These are phyloP conservation scores for Coptodon bakossiorum DNA, from an alignment of 2,113 vertebrate species.

Conservation along the genomic window DNA sequence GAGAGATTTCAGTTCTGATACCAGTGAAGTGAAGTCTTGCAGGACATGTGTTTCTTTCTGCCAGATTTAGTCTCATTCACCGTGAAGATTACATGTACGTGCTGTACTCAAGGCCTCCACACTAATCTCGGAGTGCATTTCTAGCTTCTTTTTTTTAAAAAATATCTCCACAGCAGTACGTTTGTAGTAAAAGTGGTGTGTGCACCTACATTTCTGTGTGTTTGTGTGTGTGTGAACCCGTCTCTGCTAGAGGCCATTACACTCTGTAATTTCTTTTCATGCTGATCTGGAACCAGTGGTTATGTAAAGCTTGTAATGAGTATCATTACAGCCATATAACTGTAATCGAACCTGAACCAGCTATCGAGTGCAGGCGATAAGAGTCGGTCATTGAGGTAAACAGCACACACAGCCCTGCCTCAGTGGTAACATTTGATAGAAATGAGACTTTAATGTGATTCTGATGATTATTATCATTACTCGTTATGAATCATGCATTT, in stretches of 20 bases:
- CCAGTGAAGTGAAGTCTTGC: not conserved
- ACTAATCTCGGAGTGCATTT: not conserved
- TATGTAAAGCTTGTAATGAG: slow-evolving; percentile 19
- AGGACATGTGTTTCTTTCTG: not conserved
- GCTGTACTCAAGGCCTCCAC: not conserved
- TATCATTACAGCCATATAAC: not conserved
- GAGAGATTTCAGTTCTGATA: not conserved
- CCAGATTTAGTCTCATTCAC: not conserved
- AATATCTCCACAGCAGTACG: not conserved
- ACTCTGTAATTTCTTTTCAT: not conserved
- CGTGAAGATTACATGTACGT: not conserved
- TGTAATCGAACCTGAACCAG: not conserved
- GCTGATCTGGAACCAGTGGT: slow-evolving; percentile 5
- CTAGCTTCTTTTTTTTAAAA: not conserved
- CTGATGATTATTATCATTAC: not conserved
- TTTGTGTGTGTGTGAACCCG: not conserved
- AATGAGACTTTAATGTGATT: not conserved
- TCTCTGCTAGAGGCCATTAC: not conserved
- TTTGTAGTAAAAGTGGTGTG: not conserved
- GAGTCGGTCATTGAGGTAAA: not conserved
- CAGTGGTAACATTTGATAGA: not conserved
- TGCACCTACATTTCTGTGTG: not conserved
- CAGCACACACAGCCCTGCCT: not conserved
- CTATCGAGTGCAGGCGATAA: not conserved
- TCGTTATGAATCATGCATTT: not conserved